Evolutionary conservation across 2,888 invertebrate genomes (phyloP), one percentile per base, ranked within the genome.

Genomic region (Pristionchus japonicus): DNA sequence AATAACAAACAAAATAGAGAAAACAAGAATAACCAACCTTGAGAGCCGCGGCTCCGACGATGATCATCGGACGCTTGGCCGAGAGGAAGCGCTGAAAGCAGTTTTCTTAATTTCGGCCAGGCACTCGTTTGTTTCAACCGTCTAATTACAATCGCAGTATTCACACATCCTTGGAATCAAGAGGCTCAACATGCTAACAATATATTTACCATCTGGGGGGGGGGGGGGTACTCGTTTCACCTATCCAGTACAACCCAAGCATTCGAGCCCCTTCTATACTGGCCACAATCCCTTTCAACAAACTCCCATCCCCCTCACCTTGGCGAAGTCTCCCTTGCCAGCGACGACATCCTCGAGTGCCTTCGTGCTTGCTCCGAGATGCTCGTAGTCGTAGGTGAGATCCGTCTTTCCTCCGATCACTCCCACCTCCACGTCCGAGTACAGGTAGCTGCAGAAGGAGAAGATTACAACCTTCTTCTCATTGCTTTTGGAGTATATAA

Each of bases 1-100:
- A 74, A 40, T 9, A 74, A 20, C 3, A 74, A 74, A 2, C 2
- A 34, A 1, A 3, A 37, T 34, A 20, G 7, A 37, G 20, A 31
- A 74, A 37, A 37, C 43, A 31, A 74, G 9, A 74, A 31, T 37
- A 23, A 77, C 77, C 94, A 43, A 77, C 77, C 94, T 97, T 96
- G 49, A 99, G 96, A 89, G 97, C 96, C 91, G 97, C 97, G 6
- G 97, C 97, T 31, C 99, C 99, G 52, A 99, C 96, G 91, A 99
- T 97, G 74, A 99, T 96, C 89, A 98, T 95, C 6, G 99, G 99
- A 89, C 96, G 96, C 95, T 97, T 97, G 23, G 99, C 98, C 4
- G 90, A 87, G 13, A 77, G 52, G 40, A 94, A 90, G 47, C 86
- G 89, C 90, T 92, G 86, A 52, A 88, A 52, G 47, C 70, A 49